Evolutionary conservation across 2,113 vertebrate genomes (phyloP), one percentile per base, ranked within the genome.

Genomic region (Sakesphorus luctuosus): DNA sequence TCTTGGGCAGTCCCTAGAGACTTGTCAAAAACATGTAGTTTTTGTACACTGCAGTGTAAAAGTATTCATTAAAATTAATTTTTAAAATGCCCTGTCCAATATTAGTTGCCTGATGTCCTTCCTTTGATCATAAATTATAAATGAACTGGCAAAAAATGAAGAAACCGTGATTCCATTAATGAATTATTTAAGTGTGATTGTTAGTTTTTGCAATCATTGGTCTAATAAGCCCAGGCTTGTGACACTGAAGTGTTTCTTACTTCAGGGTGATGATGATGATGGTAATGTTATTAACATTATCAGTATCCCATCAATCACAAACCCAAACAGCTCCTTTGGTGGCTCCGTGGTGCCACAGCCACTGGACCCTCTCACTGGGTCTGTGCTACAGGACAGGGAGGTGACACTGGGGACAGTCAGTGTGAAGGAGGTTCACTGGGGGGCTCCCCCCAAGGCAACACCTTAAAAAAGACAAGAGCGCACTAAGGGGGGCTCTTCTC

Each of bases 31-130:
- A 56, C 55, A 72, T 6, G 6, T 85, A 55, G 56, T 3, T 97
- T 97, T 95, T 78, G 28, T 94, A 85, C 2, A 26, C 83, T 5
- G 5, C 25, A 40, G 77, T 87, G 71, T 91, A 76, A 85, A 94
- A 94, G 82, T 87, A 82, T 96, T 97, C 89, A 90, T 96, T 96
- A 93, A 92, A 97, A 97, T 97, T 90, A 97, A 92, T 96, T 96
- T 97, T 97, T 97, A 83, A 96, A 96, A 80, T 90, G 90, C 91
- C 66, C 52, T 89, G 86, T 87, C 94, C 92, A 83, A 72, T 96
- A 96, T 90, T 91, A 87, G 79, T 81, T 97, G 94, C 89, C 90
- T 96, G 90, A 82, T 95, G 92, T 87, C 92, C 95, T 95, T 95
- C 86, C n/a, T 94, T 94, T 94, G 92, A 58, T 90, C 89, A 93